Evolutionary conservation across 1,140 invertebrate species (phyloP), one percentile per base, ranked within the genome.

Genomic region (Heliconius hewitsoni): DNA sequence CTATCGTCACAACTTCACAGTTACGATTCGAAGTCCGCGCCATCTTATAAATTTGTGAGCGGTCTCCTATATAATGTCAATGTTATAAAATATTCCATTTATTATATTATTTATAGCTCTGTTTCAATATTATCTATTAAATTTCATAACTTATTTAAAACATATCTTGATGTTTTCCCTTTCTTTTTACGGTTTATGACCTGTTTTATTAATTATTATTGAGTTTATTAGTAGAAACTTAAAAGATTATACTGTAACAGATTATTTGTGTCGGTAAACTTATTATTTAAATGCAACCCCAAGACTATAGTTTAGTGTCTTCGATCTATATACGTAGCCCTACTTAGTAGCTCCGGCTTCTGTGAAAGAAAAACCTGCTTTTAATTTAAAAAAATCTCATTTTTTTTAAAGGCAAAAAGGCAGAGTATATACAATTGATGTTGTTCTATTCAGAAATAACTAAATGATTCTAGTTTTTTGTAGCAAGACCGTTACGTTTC

Each of bases 61-160:
- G 27, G n/a, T 37, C 27, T 37, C 39, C 55, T 74, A 18, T 34
- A 74, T 74, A 74, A 74, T 74, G 73, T 74, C 46, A 37, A 55
- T 71, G 71, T 71, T 71, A 37, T 71, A 71, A 18, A 71, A 71
- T 71, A 71, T 71, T 39, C 42, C 71, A 70, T 50, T 46, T 78
- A 46, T 80, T 78, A 79, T 66, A 30, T 66, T 66, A 27, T 66
- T 66, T 66, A 27, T 30, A 30, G 23, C 60, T 66, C 60, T 66
- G 60, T 66, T 66, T 27, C 60, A 66, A 66, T 66, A 66, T 66
- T 66, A 66, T 66, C 60, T 66, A 66, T 66, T 66, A 66, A 66
- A 66, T 27, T 66, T 66, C 60, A 66, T 27, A 27, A 27, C 0
- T 66, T 23, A 1, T 57, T 66, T 30, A 27, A 66, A 66, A 66